phyloP scores from a whole-genome alignment of 2,888 invertebrate genomes.

The Idaea straminata region DNA sequence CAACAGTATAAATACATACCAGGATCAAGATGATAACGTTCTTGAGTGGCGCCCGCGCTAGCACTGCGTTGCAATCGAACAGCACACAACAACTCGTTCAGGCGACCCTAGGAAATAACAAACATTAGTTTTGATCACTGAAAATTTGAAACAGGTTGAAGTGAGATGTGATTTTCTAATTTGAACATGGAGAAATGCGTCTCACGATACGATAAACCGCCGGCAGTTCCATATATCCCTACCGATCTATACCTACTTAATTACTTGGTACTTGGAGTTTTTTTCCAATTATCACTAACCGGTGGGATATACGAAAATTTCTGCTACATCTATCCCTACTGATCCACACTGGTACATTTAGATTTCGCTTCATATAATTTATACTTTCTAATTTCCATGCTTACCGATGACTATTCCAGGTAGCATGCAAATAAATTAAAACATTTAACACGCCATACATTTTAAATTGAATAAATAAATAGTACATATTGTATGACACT shows the following conservation, averaged over 20 bases:
- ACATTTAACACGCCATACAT: background rate
- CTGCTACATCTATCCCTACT: too few relatives aligned
- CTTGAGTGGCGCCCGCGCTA: conserved; percentile 80
- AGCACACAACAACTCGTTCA: conserved; percentile 94
- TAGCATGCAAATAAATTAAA: conserved; percentile 23
- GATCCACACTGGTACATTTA: too few relatives aligned
- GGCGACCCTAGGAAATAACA: conserved; percentile 83
- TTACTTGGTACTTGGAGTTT: too few relatives aligned
- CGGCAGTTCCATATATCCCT: too few relatives aligned
- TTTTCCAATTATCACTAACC: too few relatives aligned
- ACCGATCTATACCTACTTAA: too few relatives aligned
- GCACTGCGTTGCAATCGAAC: conserved; percentile 87
- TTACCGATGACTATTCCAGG: conserved; percentile 31
- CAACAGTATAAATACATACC: conserved; percentile 39
- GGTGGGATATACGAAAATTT: too few relatives aligned
- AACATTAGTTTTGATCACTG: background rate
- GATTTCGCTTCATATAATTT: background rate
- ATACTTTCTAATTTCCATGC: conserved; percentile 6
- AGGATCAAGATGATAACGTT: conserved; percentile 89
- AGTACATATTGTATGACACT: background rate
- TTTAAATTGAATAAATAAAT: too few relatives aligned
- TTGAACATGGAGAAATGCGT: too few relatives aligned
- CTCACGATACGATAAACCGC: too few relatives aligned
- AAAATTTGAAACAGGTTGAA: background rate
- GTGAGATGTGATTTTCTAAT: background rate